Evolutionary conservation across 2,797 vertebrate genomes (phyloP), one percentile per base, ranked within the genome.

Genomic region (Babyrousa celebensis): DNA sequence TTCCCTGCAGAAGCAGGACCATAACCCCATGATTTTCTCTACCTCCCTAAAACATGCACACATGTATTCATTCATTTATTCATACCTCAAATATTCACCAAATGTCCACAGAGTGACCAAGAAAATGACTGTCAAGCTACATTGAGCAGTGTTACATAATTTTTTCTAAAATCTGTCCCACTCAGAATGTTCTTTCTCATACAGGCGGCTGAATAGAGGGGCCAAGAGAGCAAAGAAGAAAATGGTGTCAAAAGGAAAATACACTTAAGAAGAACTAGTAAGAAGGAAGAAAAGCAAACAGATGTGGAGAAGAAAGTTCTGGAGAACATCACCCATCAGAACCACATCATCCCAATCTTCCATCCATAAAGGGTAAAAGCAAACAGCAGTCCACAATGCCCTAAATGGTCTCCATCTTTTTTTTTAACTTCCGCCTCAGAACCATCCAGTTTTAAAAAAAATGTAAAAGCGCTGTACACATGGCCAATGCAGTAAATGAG

Each of bases 401-500:
- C 12, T 36, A 20, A 67, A 29, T 17, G 23, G 25, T 36, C 60
- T n/a, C 52, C 1, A 3, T 52, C 67, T 80, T 48, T 54, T 48
- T 62, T 56, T 78, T 17, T 56, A 14, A 32, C 36, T 21, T 20
- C 54, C 43, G 40, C 36, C 83, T 96, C 67, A 74, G 71, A 88
- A 84, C 14, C 86, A 86, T 54, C 32, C 54, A 63, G 62, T 91
- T 32, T 86, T 67, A 70, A 75, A 48, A 67, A 89, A 85, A 75
- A 9, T 80, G 75, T 16, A 80, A 83, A 88, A 60, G 70, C 52
- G 68, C 48, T 21, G n/a, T 6, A 84, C 36, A 29, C 0, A 29
- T 1, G 36, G 78, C 36, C 91, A 25, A 14, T 29, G 29, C 16
- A 56, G 67, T 72, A 78, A 77, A 58, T 8, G 36, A 36, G 77